A percentile compares a stretch with the other conserved stretches of the same genome.
Conservation (phyloP, 1,140 invertebrate species). For the Heliconius hermathena region DNA sequence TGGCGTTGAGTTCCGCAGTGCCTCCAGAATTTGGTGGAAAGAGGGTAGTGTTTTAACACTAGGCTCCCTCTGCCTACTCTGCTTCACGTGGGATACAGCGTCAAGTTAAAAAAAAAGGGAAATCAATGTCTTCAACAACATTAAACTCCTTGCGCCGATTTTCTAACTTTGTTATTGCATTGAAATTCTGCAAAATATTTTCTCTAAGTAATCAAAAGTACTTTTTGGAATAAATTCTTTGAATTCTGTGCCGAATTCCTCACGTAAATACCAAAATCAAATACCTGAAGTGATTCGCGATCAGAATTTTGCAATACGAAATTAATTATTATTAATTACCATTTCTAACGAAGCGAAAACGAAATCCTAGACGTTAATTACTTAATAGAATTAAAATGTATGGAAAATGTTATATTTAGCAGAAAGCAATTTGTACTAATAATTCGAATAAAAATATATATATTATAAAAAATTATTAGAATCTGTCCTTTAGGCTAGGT, state of each 20-base stretch:
- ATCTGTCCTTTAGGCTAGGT: no score
- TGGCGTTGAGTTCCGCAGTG: no score
- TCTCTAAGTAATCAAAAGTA: conserved; percentile 1
- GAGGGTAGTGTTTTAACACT: no score
- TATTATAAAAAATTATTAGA: no score
- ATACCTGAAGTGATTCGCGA: conserved; percentile 36
- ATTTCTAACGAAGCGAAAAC: background rate
- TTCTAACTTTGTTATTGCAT: background rate
- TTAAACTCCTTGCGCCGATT: background rate
- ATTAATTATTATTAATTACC: conserved; percentile 23
- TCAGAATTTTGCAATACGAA: conserved; percentile 39
- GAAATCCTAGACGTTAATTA: background rate
- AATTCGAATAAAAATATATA: no score
- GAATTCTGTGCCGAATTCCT: conserved; percentile 33
- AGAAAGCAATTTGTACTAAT: no score
- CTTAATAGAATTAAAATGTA: background rate
- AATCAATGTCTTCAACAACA: no score
- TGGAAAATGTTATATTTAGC: no score
- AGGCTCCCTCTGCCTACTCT: no score
- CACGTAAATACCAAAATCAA: conserved; percentile 38
- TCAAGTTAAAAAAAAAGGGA: no score
- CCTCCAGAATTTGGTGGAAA: no score
- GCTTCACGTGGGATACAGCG: no score
- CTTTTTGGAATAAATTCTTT: conserved; percentile 25
- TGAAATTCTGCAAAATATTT: background rate